Base-by-base conservation (phyloP, 2,797 vertebrate genomes). In the Catamblyrhynchus diadema region DNA sequence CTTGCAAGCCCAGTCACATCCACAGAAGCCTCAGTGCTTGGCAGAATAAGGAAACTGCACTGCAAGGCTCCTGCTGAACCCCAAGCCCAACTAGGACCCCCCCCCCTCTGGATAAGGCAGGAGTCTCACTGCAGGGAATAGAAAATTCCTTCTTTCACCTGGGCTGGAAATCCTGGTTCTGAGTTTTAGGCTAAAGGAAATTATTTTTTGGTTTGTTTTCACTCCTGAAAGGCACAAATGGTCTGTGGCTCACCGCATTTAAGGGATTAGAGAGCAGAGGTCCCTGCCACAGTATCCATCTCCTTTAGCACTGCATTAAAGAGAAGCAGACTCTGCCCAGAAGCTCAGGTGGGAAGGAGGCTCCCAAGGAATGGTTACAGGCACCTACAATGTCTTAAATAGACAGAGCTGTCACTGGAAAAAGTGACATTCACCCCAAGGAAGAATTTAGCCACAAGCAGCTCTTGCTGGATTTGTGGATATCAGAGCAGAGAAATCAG, bases 1-100 rank as follows among this genome's bases (percentile, higher is more conserved):
- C 39, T 89, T 87, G 65, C 81, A 81, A 93, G 90, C 81, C 78
- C 22, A 16, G 74, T 83, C 95, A 92, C 81, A 95, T 87, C 88
- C 81, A 69, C 53, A 22, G 4, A 1, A 84, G n/a, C 48, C 71
- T 84, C 30, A 54, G 51, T 1, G 6, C 67, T 54, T 44, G 51
- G n/a, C 64, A 86, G 60, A 74, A 35, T 20, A 17, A 73, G 32
- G 65, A 64, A 60, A 84, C 20, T 32, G 11, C 42, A 27, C 47
- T 44, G 47, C 42, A 67, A 62, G 14, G 9, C 47, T 84, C 32
- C 54, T 75, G 28, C 25, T 3, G 3, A 72, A 54, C 28, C 54
- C 66, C 59, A 69, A 66, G 69, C 12, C 35, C 44, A 12, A 9
- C 15, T 44, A 80, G 87, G 30, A 70, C 6, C 0, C 0, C 35